Evolutionary conservation across 2,797 vertebrate species (phyloP).

Genomic region (Lacerta agilis): DNA sequence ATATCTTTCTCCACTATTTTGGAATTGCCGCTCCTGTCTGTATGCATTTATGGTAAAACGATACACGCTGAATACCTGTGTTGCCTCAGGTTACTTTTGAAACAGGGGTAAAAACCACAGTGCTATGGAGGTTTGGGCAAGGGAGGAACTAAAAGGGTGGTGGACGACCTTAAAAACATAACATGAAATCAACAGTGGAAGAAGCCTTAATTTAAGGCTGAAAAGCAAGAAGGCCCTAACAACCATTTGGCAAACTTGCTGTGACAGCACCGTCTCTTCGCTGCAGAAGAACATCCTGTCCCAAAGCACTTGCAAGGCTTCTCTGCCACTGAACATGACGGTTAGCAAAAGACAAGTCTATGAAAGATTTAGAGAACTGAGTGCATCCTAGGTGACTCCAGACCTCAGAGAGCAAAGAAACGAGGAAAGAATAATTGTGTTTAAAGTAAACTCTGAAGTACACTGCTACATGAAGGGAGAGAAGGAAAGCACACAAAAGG

Average conservation of each 20-base stretch:
- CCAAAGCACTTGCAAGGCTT: constrained; percentile 8
- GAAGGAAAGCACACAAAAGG: accelerated
- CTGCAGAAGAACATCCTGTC: constrained; percentile 10
- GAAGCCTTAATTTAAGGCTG: neutral
- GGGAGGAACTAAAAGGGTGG: neutral
- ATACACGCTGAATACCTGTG: neutral
- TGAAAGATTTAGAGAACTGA: constrained; percentile 18
- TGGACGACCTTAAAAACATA: constrained; percentile 3
- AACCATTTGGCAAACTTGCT: constrained; percentile 21
- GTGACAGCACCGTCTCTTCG: neutral
- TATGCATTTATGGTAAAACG: neutral
- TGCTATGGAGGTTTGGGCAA: neutral
- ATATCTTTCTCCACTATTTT: neutral
- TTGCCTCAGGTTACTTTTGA: constrained; percentile 24
- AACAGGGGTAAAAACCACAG: neutral
- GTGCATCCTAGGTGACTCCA: constrained; percentile 1
- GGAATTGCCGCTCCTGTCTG: neutral
- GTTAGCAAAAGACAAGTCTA: neutral
- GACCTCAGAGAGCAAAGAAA: constrained; percentile 10
- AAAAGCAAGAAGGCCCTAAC: neutral
- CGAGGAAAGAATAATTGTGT: neutral
- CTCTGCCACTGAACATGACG: neutral
- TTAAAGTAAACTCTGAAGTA: neutral
- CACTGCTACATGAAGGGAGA: neutral
- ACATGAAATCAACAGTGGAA: constrained; percentile 8